These are phyloP conservation scores for Drosophila kepulauana DNA, from an alignment of 1,140 invertebrate genomes.

Conservation along the genomic window DNA sequence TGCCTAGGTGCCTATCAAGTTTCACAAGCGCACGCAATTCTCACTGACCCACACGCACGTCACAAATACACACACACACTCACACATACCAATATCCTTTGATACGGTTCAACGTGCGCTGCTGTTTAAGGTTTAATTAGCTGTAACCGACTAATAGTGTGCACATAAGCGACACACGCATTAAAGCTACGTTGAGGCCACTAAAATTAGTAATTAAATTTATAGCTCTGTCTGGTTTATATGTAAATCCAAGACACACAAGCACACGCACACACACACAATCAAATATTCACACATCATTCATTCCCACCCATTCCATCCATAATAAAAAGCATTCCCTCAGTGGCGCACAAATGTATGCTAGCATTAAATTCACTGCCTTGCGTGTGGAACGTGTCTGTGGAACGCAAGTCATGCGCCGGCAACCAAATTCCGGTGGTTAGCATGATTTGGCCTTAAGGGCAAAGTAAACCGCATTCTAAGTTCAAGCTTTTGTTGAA, in stretches of 20 bases:
- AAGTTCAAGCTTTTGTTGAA: neutral
- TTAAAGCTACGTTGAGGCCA: conserved; percentile 12
- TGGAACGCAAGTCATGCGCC: neutral
- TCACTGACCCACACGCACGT: neutral
- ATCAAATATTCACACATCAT: neutral
- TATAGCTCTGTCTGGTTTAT: neutral
- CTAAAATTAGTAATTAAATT: conserved; percentile 16
- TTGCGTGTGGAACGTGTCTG: neutral
- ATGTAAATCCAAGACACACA: conserved; percentile 11
- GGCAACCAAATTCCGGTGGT: neutral
- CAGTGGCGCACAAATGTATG: conserved; percentile 15
- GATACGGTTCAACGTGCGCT: conserved; percentile 3
- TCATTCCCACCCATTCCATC: neutral
- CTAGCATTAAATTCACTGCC: neutral
- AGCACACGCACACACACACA: neutral
- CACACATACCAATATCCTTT: neutral
- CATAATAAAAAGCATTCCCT: neutral
- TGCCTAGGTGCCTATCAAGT: conserved; percentile 9
- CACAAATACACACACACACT: neutral
- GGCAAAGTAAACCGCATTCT: neutral
- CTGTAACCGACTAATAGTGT: conserved; percentile 8
- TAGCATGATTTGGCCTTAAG: neutral
- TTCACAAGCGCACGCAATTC: conserved; percentile 1
- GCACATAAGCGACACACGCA: neutral
- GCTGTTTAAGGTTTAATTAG: conserved; percentile 24